Evolutionary conservation across 2,113 vertebrate species (phyloP).

Genomic region (Thalassarche chlororhynchos): DNA sequence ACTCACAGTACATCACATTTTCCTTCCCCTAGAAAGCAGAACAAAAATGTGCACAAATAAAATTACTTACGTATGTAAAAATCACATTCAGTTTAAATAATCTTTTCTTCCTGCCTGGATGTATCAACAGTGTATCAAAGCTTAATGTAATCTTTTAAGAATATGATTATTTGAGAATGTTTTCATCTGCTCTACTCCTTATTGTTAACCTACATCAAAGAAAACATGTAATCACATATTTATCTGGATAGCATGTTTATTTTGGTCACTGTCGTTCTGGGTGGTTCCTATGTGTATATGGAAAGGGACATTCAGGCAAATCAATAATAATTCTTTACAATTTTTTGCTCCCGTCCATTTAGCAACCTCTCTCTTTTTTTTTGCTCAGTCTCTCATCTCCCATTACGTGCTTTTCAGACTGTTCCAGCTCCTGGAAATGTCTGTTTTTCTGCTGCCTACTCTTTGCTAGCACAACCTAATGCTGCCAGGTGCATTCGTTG

Average conservation of each 20-base stretch:
- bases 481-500: neutral
- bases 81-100: constrained; percentile 30
- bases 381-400: neutral
- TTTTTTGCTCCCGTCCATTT: neutral
- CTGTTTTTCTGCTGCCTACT: neutral
- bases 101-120: constrained; percentile 44
- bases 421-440: neutral
- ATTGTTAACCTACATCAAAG: constrained; percentile 1
- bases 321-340: neutral
- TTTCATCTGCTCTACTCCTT: neutral
- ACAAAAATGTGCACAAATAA: constrained; percentile 48
- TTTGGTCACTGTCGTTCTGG: neutral
- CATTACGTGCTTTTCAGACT: neutral
- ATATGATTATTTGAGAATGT: constrained; percentile 29
- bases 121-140: constrained; percentile 4
- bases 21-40: constrained; percentile 6
- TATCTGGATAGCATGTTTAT: neutral
- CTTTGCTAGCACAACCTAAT: neutral
- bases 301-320: neutral
- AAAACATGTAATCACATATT: neutral
- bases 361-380: neutral
- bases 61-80: constrained; percentile 60
- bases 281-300: neutral
- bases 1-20: constrained; percentile 31
- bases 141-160: constrained; percentile 41